Evolutionary conservation across 2,888 invertebrate genomes (phyloP).

Genomic region (Nomada lathburiana): DNA sequence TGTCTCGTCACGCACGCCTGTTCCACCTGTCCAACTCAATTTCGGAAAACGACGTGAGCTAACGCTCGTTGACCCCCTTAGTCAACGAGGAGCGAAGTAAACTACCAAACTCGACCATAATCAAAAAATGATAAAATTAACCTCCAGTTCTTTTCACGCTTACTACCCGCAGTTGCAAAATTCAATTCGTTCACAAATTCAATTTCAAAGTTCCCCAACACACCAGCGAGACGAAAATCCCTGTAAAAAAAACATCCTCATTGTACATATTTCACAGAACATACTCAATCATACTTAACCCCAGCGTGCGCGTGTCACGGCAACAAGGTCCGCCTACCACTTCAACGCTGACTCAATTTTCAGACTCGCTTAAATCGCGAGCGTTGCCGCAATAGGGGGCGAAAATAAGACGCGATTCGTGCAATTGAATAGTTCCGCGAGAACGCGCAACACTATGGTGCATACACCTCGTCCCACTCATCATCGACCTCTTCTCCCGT

Average conservation of each 20-base stretch:
- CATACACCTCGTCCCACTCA: conserved; percentile 30
- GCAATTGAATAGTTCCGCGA: conserved; percentile 37
- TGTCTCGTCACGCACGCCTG: conserved; percentile 45
- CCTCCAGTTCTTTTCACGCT: too few relatives aligned
- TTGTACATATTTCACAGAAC: too few relatives aligned
- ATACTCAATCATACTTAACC: conserved; percentile 4
- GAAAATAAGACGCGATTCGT: conserved; percentile 35
- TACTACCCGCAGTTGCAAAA: too few relatives aligned
- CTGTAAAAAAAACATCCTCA: too few relatives aligned
- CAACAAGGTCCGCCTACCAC: not conserved
- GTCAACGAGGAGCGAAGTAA: conserved; percentile 12
- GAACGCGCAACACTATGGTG: conserved; percentile 12
- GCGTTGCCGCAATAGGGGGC: conserved; percentile 7
- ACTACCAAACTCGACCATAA: not conserved
- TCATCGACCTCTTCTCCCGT: conserved; percentile 29
- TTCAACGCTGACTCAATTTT: conserved; percentile 30
- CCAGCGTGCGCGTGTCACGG: conserved; percentile 1
- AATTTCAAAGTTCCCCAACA: too few relatives aligned
- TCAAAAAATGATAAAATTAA: not conserved
- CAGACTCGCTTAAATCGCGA: conserved; percentile 10
- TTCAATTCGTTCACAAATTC: not conserved
- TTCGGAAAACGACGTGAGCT: conserved; percentile 5
- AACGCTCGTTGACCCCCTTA: conserved; percentile 34
- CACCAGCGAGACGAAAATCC: too few relatives aligned
- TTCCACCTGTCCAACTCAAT: conserved; percentile 37